phyloP scores from a whole-genome alignment of 2,113 vertebrate genomes.

The Xyliphius kryptos region DNA sequence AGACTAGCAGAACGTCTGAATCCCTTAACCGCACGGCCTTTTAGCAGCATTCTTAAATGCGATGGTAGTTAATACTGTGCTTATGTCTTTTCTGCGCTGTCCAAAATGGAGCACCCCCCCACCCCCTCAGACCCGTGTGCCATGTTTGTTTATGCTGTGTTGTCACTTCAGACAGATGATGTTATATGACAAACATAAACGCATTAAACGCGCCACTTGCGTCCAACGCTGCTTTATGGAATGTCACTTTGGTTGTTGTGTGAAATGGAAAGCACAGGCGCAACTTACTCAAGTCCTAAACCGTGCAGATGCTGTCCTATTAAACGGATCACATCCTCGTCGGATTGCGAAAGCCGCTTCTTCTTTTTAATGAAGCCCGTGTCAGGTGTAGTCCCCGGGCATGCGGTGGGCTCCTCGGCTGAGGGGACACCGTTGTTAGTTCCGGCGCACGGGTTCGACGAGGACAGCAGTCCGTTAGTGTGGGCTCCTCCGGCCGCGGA shows the following conservation, averaged over 20 bases:
- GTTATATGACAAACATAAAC: too few relatives aligned
- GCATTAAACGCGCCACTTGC: too few relatives aligned
- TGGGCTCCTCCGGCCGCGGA: slow-evolving; percentile 69
- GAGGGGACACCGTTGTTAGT: slow-evolving; percentile 69
- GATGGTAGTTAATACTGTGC: too few relatives aligned
- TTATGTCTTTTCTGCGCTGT: slow-evolving; percentile 18
- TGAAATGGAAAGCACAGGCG: too few relatives aligned
- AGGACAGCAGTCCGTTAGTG: slow-evolving; percentile 78
- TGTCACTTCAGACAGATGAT: too few relatives aligned
- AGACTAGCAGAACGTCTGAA: too few relatives aligned
- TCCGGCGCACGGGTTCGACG: slow-evolving; percentile 49
- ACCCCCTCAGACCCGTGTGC: slow-evolving; percentile 4
- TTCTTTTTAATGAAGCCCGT: slow-evolving; percentile 77
- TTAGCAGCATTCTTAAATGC: too few relatives aligned
- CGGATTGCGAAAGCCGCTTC: slow-evolving; percentile 83
- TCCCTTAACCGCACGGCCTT: too few relatives aligned
- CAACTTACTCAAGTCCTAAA: slow-evolving; percentile 90
- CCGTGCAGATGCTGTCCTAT: slow-evolving; percentile 94
- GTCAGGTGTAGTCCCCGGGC: slow-evolving; percentile 56
- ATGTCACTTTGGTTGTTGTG: too few relatives aligned
- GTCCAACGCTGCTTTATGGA: neutral
- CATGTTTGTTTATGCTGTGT: slow-evolving; percentile 19
- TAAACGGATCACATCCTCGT: slow-evolving; percentile 91
- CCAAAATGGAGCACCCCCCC: slow-evolving; percentile 39
- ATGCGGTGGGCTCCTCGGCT: slow-evolving; percentile 43